phyloP scores from a whole-genome alignment of 2,113 vertebrate species.

The Ophthalmolycus amberensis region DNA sequence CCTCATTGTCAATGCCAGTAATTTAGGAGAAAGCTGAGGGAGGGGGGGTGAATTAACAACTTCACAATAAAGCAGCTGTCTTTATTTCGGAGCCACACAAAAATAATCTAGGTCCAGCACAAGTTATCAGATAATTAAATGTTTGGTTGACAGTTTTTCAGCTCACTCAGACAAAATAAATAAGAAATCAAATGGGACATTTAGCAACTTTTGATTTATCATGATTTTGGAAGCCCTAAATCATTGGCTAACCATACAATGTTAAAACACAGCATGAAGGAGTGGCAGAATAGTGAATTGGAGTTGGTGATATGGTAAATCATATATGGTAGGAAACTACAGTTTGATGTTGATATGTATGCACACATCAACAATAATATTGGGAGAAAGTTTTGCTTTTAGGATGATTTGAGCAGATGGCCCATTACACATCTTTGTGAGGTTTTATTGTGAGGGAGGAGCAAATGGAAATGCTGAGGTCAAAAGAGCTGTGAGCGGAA shows the following conservation, averaged over 20 bases:
- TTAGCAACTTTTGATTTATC: background rate
- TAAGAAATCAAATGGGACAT: background rate
- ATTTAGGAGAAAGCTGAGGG: constrained; percentile 43
- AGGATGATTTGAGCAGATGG: background rate
- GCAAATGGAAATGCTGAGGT: constrained; percentile 31
- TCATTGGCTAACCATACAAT: background rate
- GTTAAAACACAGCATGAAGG: background rate
- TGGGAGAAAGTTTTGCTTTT: background rate
- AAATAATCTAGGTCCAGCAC: background rate
- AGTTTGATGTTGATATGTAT: background rate
- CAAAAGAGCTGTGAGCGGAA: constrained; percentile 12
- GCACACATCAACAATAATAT: background rate
- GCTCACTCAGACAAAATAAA: background rate
- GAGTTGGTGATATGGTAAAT: background rate
- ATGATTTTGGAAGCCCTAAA: background rate
- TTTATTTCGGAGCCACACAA: constrained; percentile 18
- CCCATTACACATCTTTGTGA: constrained; percentile 12
- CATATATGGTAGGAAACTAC: background rate
- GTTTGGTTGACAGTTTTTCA: background rate
- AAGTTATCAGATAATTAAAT: constrained; percentile 19
- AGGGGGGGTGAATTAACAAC: constrained; percentile 42
- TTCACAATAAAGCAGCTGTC: constrained; percentile 68
- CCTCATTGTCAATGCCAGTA: constrained; percentile 18
- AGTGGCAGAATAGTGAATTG: background rate
- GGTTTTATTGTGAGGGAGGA: constrained; percentile 73